phyloP scores from a whole-genome alignment of 2,113 vertebrate genomes.

The Columba livia region DNA sequence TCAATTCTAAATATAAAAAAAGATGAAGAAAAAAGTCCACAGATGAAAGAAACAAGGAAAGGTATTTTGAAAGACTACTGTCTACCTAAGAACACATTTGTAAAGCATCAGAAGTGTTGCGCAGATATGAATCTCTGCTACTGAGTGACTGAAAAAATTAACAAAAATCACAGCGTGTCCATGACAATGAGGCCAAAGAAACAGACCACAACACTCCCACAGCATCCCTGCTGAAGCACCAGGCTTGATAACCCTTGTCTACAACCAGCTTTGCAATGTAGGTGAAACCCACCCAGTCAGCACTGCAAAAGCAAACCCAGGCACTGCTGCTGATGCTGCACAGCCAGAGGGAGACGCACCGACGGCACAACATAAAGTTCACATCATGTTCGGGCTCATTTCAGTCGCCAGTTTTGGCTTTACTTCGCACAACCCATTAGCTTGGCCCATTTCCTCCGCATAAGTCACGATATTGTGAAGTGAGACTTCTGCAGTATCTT shows the following conservation, averaged over 20 bases:
- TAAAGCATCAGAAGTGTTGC: neutral
- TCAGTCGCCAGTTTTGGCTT: neutral
- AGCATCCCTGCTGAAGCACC: neutral
- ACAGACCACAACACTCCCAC: neutral
- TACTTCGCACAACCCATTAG: neutral
- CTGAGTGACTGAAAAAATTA: neutral
- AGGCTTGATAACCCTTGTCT: neutral
- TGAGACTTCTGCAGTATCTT: neutral
- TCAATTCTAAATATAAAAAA: neutral
- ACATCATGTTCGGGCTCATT: neutral
- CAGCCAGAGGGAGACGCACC: neutral
- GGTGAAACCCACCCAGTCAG: conserved; percentile 3
- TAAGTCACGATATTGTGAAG: neutral
- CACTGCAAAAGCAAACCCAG: neutral
- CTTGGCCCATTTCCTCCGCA: neutral
- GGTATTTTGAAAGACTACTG: neutral
- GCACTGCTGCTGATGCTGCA: conserved; percentile 21
- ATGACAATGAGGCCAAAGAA: neutral
- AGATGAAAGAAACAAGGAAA: neutral
- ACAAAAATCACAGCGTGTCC: neutral
- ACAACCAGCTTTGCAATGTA: neutral
- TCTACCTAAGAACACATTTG: neutral
- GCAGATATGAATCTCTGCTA: neutral
- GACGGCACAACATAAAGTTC: neutral
- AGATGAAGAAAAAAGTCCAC: neutral